phyloP scores from a whole-genome alignment of 2,888 invertebrate genomes.

The Eilema sororculum region DNA sequence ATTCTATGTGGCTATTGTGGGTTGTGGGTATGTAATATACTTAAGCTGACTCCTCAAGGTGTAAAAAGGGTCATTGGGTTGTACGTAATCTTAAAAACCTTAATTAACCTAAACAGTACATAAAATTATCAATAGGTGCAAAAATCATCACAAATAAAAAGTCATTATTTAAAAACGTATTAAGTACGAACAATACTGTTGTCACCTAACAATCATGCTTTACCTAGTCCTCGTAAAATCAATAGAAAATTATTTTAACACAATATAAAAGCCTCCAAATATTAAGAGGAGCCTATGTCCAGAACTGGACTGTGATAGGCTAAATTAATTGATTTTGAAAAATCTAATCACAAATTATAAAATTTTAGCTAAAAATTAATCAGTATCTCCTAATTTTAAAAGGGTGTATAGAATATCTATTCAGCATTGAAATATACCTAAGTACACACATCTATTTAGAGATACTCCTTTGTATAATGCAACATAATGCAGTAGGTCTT shows the following conservation, averaged over 20 bases:
- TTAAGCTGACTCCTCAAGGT: background rate
- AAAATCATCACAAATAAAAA: conserved; percentile 10
- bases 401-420: background rate
- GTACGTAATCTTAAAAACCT: background rate
- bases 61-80: background rate
- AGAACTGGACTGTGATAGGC: too few species aligned
- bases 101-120: conserved; percentile 8
- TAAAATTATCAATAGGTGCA: background rate
- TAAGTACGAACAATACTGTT: conserved; percentile 4
- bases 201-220: background rate
- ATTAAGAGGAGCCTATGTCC: too few species aligned
- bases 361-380: background rate
- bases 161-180: background rate
- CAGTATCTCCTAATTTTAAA: background rate
- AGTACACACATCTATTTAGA: background rate
- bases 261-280: background rate
- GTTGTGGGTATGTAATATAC: background rate
- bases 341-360: background rate
- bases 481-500: background rate
- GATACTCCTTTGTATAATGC: background rate
- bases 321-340: too few species aligned
- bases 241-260: background rate
- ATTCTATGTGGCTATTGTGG: too few species aligned
- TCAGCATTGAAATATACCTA: too few species aligned
- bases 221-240: background rate